Percentiles rank a stretch among this genome's conserved stretches.
Conservation (phyloP, 2,888 invertebrate species). For the Dynastes hyllus region DNA sequence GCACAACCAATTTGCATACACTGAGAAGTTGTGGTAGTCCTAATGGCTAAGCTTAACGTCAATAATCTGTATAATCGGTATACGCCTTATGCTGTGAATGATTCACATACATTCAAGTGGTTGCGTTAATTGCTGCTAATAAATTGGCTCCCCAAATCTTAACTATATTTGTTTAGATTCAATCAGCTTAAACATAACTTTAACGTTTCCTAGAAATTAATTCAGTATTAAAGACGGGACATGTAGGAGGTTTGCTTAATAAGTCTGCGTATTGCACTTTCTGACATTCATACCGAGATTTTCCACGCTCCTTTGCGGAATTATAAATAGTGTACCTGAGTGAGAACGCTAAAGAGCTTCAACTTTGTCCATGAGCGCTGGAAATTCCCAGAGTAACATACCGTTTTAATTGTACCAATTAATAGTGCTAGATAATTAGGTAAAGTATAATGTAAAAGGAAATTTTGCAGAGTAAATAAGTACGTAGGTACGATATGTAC, state of each 20-base stretch:
- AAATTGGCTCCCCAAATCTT: slow-evolving; percentile 15
- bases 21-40: not conserved
- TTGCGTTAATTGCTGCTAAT: not conserved
- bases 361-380: not conserved
- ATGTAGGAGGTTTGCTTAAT: slow-evolving; percentile 9
- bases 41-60: not conserved
- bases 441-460: not conserved
- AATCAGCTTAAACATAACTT: slow-evolving; percentile 28
- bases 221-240: slow-evolving; percentile 27
- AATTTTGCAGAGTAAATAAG: not conserved
- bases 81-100: too few species aligned
- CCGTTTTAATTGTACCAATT: slow-evolving; percentile 31
- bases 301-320: slow-evolving; percentile 27
- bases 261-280: slow-evolving; percentile 23
- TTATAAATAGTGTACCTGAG: slow-evolving; percentile 28
- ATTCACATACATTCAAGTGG: too few species aligned
- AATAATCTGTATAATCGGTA: slow-evolving; percentile 12
- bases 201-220: slow-evolving; percentile 22
- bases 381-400: slow-evolving; percentile 3
- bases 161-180: slow-evolving; percentile 28
- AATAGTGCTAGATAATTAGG: slow-evolving; percentile 21
- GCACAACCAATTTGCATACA: too few species aligned
- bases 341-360: not conserved
- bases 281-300: slow-evolving; percentile 23
- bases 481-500: too few species aligned